Base-by-base conservation (phyloP, 2,888 invertebrate species). In the Autographa gamma region DNA sequence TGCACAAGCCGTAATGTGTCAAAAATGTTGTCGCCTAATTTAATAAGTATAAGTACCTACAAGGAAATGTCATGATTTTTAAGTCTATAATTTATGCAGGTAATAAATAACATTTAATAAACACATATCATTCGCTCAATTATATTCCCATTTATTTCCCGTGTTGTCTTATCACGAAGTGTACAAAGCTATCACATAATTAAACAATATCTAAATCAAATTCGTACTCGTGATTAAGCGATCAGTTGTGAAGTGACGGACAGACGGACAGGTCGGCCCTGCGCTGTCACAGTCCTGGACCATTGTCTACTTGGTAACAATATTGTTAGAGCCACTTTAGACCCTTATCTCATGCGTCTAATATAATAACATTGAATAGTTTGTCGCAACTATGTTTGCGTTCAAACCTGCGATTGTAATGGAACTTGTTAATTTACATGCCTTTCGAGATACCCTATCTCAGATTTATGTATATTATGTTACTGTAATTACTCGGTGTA, bases 161-260 rank as follows among this genome's bases (percentile, higher is more conserved):
- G 54, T 18, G 54, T 60, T 16, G 63, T 68, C 41, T 52, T 52
- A 58, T 58, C 16, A 18, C 59, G 13, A 48, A 65, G 60, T 48
- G 58, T 60, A 63, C 31, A 71, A 60, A 14, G 18, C 56, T 79
- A 74, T 74, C 70, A 73, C 63, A 74, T 80, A 75, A 71, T 84
- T 68, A 74, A 63, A 82, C 52, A 56, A 69, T 71, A 81, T 69
- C 64, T 68, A 69, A 76, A 80, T 80, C 62, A 72, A 80, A 82
- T 79, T 74, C 69, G 43, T 82, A 82, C 76, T 91, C 91, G 90
- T 93, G 91, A 92, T 92, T 87, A 85, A 90, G 87, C 86, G 89
- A 93, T 93, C 90, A 90, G 83, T 81, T 82, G 78, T 73, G 76
- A 85, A 87, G 88, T 87, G 89, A 89, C 88, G 84, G 85, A 82